Conservation (phyloP, 1,140 invertebrate species). For the Drosophila rhopaloa region DNA sequence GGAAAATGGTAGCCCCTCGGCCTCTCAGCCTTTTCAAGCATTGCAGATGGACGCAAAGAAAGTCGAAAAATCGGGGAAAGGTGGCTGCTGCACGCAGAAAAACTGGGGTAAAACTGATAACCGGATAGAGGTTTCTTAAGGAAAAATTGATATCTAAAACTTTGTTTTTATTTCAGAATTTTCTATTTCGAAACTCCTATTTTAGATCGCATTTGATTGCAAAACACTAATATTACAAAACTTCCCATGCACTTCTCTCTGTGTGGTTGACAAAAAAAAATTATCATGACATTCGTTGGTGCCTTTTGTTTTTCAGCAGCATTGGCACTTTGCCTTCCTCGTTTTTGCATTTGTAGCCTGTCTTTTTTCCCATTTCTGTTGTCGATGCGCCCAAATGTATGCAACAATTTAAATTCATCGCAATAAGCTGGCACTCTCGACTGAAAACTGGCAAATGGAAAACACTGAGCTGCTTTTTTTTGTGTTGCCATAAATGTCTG, state of each 20-base stretch:
- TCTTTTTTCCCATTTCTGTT: constrained; percentile 23
- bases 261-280: constrained; percentile 49
- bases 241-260: background rate
- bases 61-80: constrained; percentile 6
- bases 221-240: too few relatives aligned
- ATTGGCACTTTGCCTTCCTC: constrained; percentile 31
- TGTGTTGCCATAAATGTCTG: constrained; percentile 62
- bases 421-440: constrained; percentile 65
- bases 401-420: constrained; percentile 82
- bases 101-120: background rate
- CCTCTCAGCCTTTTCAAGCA: constrained; percentile 21
- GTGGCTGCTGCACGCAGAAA: constrained; percentile 7
- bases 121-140: background rate
- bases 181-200: too few relatives aligned
- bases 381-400: constrained; percentile 59
- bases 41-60: constrained; percentile 31
- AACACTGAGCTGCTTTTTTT: constrained; percentile 29
- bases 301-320: constrained; percentile 62
- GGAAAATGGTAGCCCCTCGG: constrained; percentile 14
- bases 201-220: too few relatives aligned
- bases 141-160: background rate
- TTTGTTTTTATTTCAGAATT: too few relatives aligned
- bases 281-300: constrained; percentile 73
- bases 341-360: constrained; percentile 29
- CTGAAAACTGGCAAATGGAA: constrained; percentile 51